Conservation (phyloP, 2,888 invertebrate species). For the Scotopteryx bipunctaria region DNA sequence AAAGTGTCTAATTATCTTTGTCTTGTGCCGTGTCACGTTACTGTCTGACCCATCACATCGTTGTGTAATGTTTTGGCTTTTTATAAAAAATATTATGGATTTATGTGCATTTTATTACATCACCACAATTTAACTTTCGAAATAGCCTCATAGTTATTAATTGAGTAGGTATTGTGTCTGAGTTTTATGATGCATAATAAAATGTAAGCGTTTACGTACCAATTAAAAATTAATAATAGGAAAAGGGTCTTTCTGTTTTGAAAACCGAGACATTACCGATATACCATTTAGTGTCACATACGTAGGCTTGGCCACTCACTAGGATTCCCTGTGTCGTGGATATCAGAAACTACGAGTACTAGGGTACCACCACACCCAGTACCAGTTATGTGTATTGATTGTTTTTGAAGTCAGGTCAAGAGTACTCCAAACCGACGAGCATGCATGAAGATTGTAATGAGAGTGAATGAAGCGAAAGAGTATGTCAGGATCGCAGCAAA, state of each 20-base stretch:
- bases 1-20: background rate
- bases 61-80: conserved; percentile 14
- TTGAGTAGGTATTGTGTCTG: conserved; percentile 10
- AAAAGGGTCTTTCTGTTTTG: conserved; percentile 6
- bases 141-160: conserved; percentile 11
- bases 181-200: conserved; percentile 16
- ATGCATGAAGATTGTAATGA: too few relatives aligned
- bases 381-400: too few relatives aligned
- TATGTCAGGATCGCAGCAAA: too few relatives aligned
- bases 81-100: conserved; percentile 5
- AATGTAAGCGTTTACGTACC: conserved; percentile 2
- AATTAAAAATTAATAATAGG: conserved; percentile 1
- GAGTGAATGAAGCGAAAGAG: too few relatives aligned
- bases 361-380: too few relatives aligned
- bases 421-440: too few relatives aligned
- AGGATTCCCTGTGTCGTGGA: too few relatives aligned
- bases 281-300: too few relatives aligned
- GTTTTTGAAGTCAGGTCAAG: too few relatives aligned
- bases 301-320: too few relatives aligned
- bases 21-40: conserved; percentile 3
- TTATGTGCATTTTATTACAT: conserved; percentile 23
- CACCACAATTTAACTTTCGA: conserved; percentile 17
- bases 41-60: conserved; percentile 3
- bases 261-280: too few relatives aligned
- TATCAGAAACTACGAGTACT: too few relatives aligned